Conservation (phyloP, 2,113 vertebrate genomes). For the Nannospalax galili region DNA sequence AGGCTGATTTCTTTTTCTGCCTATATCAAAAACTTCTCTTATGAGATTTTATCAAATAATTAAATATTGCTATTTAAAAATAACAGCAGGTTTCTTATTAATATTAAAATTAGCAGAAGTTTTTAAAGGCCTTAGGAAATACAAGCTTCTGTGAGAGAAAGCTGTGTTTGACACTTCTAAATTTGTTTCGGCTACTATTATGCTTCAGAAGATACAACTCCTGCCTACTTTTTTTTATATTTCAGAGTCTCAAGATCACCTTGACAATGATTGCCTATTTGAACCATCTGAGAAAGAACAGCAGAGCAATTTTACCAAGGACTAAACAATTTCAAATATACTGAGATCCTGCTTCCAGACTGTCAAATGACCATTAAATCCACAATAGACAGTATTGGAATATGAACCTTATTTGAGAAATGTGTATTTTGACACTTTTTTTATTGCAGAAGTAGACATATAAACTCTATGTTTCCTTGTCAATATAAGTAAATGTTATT, state of each 20-base stretch:
- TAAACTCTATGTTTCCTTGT: slow-evolving; percentile 58
- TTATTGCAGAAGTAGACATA: slow-evolving; percentile 67
- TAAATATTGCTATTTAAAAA: neutral
- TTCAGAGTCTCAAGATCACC: slow-evolving; percentile 76
- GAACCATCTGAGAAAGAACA: slow-evolving; percentile 71
- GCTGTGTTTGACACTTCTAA: neutral
- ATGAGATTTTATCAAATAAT: neutral
- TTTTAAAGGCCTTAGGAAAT: neutral
- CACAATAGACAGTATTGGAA: slow-evolving; percentile 45
- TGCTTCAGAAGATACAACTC: slow-evolving; percentile 48
- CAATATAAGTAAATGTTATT: slow-evolving; percentile 47
- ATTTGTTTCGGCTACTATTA: slow-evolving; percentile 3
- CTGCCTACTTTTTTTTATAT: slow-evolving; percentile 16
- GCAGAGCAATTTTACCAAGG: slow-evolving; percentile 74
- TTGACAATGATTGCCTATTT: slow-evolving; percentile 78
- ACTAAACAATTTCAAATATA: slow-evolving; percentile 75
- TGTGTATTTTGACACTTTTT: slow-evolving; percentile 76
- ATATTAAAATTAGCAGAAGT: neutral
- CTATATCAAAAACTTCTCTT: neutral
- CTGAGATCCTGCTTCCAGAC: slow-evolving; percentile 64
- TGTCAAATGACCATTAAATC: slow-evolving; percentile 76
- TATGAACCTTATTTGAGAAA: slow-evolving; percentile 76
- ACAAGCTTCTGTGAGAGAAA: neutral
- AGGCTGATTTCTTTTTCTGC: neutral
- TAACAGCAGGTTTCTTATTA: neutral